phyloP scores from a whole-genome alignment of 2,888 invertebrate species.

The Eupithecia subumbrata region DNA sequence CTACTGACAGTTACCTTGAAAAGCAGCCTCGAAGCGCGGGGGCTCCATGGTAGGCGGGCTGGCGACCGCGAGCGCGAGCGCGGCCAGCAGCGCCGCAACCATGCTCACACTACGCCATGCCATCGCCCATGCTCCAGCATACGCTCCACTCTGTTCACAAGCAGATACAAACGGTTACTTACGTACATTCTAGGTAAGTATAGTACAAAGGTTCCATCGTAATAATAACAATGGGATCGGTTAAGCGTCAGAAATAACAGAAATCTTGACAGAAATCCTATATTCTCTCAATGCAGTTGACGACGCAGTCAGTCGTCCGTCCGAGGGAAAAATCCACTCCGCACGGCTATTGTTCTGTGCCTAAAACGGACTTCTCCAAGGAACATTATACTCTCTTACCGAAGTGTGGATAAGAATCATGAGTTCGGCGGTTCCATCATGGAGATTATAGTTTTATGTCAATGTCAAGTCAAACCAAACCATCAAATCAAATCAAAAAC shows the following conservation, averaged over 20 bases:
- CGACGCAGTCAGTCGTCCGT: neutral
- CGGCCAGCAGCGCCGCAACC: slow-evolving; percentile 68
- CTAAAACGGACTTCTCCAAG: no score
- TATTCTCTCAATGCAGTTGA: neutral
- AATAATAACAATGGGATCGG: neutral
- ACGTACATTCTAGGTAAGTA: no score
- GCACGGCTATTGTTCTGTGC: neutral
- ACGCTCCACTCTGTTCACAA: slow-evolving; percentile 50
- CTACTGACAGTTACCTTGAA: slow-evolving; percentile 76
- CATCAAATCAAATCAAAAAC: no score
- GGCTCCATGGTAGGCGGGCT: slow-evolving; percentile 72
- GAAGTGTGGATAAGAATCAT: neutral
- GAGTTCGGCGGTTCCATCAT: no score
- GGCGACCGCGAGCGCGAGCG: slow-evolving; percentile 54
- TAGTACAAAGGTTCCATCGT: neutral
- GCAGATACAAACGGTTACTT: slow-evolving; percentile 2
- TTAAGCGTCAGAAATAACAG: neutral
- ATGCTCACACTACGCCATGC: slow-evolving; percentile 76
- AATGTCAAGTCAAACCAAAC: neutral
- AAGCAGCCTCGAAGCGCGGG: slow-evolving; percentile 82
- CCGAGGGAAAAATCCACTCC: neutral
- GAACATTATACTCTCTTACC: no score
- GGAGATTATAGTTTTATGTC: neutral
- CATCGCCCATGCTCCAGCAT: slow-evolving; percentile 72
- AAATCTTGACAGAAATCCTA: neutral